A percentile compares a stretch with the other conserved stretches of the same genome.
These are phyloP conservation scores for Pasiphila rectangulata DNA, from an alignment of 2,888 invertebrate species.

Conservation along the genomic window DNA sequence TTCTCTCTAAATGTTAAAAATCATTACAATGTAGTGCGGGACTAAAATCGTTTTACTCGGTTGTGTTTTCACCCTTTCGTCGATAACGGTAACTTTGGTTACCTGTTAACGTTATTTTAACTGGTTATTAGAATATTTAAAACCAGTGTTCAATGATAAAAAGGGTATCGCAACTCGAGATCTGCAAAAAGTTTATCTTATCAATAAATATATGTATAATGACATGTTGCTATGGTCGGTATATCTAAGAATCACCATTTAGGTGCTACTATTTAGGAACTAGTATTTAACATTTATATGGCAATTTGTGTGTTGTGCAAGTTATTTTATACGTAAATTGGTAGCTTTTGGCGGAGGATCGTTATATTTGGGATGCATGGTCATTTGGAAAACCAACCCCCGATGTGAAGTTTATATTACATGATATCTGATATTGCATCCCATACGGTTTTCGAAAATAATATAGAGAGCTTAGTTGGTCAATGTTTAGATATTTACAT, in stretches of 20 bases:
- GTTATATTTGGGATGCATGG: slow-evolving; percentile 23
- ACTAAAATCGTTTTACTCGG: slow-evolving; percentile 47
- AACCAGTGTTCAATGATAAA: slow-evolving; percentile 2
- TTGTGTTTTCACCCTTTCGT: slow-evolving; percentile 28
- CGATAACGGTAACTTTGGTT: not conserved
- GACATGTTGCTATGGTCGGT: slow-evolving; percentile 52
- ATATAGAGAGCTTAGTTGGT: slow-evolving; percentile 48
- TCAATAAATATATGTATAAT: slow-evolving; percentile 41
- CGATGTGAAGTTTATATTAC: too few species aligned
- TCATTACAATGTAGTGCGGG: slow-evolving; percentile 59
- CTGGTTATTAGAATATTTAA: not conserved
- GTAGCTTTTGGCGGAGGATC: slow-evolving; percentile 41
- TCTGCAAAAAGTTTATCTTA: slow-evolving; percentile 29
- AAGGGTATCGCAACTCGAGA: slow-evolving; percentile 17
- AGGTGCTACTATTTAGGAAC: slow-evolving; percentile 72
- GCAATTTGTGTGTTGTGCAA: slow-evolving; percentile 34
- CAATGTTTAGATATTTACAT: slow-evolving; percentile 50
- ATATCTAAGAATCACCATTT: slow-evolving; percentile 56
- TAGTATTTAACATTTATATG: slow-evolving; percentile 41
- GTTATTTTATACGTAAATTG: slow-evolving; percentile 38
- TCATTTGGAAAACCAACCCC: too few species aligned
- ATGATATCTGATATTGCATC: slow-evolving; percentile 21
- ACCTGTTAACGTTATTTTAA: slow-evolving; percentile 6
- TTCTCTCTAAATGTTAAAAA: slow-evolving; percentile 47
- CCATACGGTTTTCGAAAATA: slow-evolving; percentile 30